Conservation (phyloP, 1,140 invertebrate genomes). For the Ectropis grisescens region DNA sequence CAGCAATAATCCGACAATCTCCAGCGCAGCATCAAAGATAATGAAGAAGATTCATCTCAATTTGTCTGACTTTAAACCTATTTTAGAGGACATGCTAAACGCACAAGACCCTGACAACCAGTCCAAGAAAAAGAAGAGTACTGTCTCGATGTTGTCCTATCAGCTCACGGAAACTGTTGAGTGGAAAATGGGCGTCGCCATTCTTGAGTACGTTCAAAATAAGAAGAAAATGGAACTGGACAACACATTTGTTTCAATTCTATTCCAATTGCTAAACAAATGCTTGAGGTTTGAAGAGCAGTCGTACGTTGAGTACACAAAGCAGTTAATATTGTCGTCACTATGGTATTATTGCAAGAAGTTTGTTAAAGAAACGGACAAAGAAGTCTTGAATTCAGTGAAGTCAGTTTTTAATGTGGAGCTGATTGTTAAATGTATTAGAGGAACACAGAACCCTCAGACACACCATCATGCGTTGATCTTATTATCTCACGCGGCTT, state of each 20-base stretch:
- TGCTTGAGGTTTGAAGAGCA: conserved; percentile 87
- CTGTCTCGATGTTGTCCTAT: conserved; percentile 62
- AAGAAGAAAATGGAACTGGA: conserved; percentile 82
- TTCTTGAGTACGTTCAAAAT: conserved; percentile 88
- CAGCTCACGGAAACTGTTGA: conserved; percentile 73
- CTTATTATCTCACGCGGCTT: conserved; percentile 82
- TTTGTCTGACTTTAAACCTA: conserved; percentile 72
- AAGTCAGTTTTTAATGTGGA: conserved; percentile 83
- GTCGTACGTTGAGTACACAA: conserved; percentile 88
- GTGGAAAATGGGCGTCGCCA: conserved; percentile 84
- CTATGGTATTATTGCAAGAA: conserved; percentile 80
- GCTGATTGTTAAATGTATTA: conserved; percentile 88
- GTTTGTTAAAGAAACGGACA: conserved; percentile 60
- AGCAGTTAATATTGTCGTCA: conserved; percentile 87
- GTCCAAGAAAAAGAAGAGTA: conserved; percentile 42
- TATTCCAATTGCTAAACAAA: conserved; percentile 86
- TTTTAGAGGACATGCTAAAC: conserved; percentile 73
- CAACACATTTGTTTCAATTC: conserved; percentile 75
- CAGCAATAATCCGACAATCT: conserved; percentile 71
- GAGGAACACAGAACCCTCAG: conserved; percentile 91
- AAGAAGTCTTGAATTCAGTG: conserved; percentile 64
- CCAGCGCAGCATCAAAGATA: conserved; percentile 72
- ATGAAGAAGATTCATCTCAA: conserved; percentile 81
- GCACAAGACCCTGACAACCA: conserved; percentile 36
- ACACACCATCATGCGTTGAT: conserved; percentile 93